phyloP scores from a whole-genome alignment of 1,140 invertebrate species.

The Paraescarpia echinospica region DNA sequence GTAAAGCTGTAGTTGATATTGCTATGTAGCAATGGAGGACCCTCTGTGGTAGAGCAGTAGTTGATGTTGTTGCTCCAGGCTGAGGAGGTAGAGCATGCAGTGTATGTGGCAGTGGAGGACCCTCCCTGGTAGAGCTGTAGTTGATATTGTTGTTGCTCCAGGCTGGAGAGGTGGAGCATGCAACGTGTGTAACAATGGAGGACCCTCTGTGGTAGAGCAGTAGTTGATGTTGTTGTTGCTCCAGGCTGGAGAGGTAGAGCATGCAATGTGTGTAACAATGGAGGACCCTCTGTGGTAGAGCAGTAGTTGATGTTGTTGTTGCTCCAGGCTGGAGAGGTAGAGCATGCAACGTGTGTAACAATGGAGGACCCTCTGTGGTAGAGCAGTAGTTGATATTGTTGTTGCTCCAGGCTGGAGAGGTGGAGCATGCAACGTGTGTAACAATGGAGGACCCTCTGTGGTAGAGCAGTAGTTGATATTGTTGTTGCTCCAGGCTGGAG shows the following conservation, averaged over 20 bases:
- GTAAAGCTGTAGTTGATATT: background rate
- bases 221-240: background rate
- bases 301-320: background rate
- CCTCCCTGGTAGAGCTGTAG: no score
- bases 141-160: background rate
- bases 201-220: no score
- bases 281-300: no score
- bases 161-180: background rate
- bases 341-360: background rate
- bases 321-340: background rate
- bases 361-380: background rate
- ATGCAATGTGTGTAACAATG: background rate
- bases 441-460: background rate
- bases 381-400: background rate
- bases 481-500: background rate
- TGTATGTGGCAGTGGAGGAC: background rate
- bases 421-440: background rate
- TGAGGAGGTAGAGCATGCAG: background rate
- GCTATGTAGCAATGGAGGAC: background rate
- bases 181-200: background rate
- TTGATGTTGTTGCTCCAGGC: background rate
- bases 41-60: no score
- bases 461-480: background rate
- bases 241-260: background rate
- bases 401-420: background rate